A percentile compares a stretch with the other conserved stretches of the same genome.
Conservation (phyloP, 2,797 vertebrate species). For the Sebastes hubbsi region DNA sequence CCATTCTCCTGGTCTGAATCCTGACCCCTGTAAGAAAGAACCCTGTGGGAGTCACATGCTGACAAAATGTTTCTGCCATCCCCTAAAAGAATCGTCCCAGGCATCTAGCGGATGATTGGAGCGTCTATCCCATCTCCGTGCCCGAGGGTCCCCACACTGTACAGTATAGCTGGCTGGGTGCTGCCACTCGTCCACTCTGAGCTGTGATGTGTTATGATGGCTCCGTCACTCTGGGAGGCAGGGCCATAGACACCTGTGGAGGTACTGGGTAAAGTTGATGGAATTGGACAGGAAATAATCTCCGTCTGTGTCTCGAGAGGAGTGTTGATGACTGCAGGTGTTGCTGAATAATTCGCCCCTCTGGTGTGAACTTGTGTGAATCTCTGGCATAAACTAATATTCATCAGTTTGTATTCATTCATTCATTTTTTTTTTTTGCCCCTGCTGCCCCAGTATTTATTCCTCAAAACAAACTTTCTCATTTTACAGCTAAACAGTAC, state of each 20-base stretch:
- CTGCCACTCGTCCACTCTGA: constrained; percentile 71
- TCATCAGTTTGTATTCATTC: too few species aligned
- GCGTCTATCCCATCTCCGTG: constrained; percentile 41
- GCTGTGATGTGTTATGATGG: constrained; percentile 81
- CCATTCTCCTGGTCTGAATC: constrained; percentile 32
- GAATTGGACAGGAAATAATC: constrained; percentile 66
- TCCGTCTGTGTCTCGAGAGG: constrained; percentile 6
- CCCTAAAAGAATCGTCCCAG: constrained; percentile 54
- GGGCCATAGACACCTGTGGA: constrained; percentile 76
- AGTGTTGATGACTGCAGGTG: constrained; percentile 26
- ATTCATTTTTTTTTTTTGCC: too few species aligned
- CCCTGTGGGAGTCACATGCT: constrained; percentile 49
- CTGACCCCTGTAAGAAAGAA: constrained; percentile 56
- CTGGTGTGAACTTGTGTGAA: too few species aligned
- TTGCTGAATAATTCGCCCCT: background rate
- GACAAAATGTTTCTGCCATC: constrained; percentile 61
- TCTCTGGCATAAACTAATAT: too few species aligned
- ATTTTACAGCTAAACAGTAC: too few species aligned
- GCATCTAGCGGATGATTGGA: constrained; percentile 69
- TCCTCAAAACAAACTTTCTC: too few species aligned
- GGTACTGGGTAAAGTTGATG: constrained; percentile 63
- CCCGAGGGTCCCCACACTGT: constrained; percentile 35
- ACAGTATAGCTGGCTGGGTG: constrained; percentile 59
- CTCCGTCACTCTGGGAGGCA: constrained; percentile 67
- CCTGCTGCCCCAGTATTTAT: too few species aligned